Conservation (phyloP, 2,888 invertebrate species). For the Chirona hameri region DNA sequence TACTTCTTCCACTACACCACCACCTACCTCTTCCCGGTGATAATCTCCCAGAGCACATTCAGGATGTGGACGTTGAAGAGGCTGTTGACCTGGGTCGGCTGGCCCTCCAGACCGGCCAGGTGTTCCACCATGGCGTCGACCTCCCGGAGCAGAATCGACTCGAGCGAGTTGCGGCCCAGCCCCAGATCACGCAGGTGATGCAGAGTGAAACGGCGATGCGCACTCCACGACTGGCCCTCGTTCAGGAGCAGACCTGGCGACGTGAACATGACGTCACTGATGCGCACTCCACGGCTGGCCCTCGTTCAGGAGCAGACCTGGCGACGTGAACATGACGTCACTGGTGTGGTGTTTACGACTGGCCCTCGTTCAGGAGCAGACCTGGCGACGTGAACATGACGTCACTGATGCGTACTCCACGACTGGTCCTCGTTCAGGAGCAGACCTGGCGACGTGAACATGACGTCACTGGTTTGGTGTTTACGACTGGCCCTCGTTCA, state of each 20-base stretch:
- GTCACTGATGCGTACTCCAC: neutral
- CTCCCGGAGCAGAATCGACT: neutral
- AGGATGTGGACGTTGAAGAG: slow-evolving; percentile 22
- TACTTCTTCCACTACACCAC: too few species aligned
- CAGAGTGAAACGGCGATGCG: neutral
- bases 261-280: neutral
- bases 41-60: slow-evolving; percentile 26
- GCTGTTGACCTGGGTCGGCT: neutral
- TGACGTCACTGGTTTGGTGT: neutral
- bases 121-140: neutral
- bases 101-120: neutral
- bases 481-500: neutral
- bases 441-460: neutral
- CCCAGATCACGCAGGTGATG: slow-evolving; percentile 25
- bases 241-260: neutral
- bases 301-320: slow-evolving; percentile 24
- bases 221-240: neutral
- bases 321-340: neutral
- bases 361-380: neutral
- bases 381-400: neutral
- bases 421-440: neutral
- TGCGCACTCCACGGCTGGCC: neutral
- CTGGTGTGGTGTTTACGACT: neutral
- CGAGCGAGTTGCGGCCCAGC: neutral
- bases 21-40: neutral